Percentiles rank a stretch among this genome's conserved stretches.
Evolutionary conservation across 1,140 invertebrate genomes (phyloP).

Genomic region (Micrasema minimum): DNA sequence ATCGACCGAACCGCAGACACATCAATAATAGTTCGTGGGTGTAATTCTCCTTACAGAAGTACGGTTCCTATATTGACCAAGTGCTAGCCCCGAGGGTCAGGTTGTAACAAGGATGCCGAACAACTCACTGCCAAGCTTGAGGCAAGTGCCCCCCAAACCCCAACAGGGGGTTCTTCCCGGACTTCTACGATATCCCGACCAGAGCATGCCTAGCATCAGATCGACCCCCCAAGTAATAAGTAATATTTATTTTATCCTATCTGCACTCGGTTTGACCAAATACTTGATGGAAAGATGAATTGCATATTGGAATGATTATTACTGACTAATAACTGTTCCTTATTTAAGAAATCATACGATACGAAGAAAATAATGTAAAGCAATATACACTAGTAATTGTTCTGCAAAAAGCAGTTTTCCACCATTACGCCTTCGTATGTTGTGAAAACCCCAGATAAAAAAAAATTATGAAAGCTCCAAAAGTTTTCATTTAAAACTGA

Average conservation of each 20-base stretch:
- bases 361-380: too few species aligned
- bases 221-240: constrained; percentile 38
- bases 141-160: constrained; percentile 6
- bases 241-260: neutral
- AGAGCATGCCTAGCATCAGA: neutral
- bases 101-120: constrained; percentile 48
- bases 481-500: too few species aligned
- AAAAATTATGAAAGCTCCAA: too few species aligned
- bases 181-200: constrained; percentile 40
- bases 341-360: too few species aligned
- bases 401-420: too few species aligned
- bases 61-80: constrained; percentile 61
- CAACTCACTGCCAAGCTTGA: neutral
- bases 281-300: too few species aligned
- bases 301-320: too few species aligned
- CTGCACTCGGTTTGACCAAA: too few species aligned
- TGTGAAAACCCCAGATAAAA: too few species aligned
- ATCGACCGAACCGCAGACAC: constrained; percentile 55
- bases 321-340: too few species aligned
- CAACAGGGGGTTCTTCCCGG: constrained; percentile 26
- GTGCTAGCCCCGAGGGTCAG: constrained; percentile 62
- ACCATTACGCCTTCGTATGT: too few species aligned
- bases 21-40: constrained; percentile 58
- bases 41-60: constrained; percentile 56
- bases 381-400: too few species aligned